Evolutionary conservation across 2,888 invertebrate species (phyloP).

Genomic region (Zaprionus obscuricornis): DNA sequence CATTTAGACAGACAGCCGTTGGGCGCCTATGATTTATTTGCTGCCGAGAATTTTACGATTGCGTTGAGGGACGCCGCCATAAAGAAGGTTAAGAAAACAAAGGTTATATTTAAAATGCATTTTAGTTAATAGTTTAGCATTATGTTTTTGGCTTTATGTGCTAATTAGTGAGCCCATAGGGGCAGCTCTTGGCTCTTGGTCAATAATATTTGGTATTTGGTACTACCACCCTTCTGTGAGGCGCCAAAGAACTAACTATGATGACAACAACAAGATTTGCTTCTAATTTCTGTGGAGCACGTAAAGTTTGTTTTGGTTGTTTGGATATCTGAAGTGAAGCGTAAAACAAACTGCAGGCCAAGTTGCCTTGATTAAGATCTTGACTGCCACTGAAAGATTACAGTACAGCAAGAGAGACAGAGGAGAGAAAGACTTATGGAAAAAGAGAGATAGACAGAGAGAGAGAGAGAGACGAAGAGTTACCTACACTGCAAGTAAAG

Average conservation of each 20-base stretch:
- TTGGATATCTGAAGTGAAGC: conserved; percentile 55
- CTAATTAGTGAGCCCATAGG: conserved; percentile 58
- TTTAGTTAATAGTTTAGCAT: conserved; percentile 67
- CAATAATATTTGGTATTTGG: neutral
- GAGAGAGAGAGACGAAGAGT: conserved; percentile 26
- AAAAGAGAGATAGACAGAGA: no score
- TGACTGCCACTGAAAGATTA: conserved; percentile 66
- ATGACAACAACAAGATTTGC: conserved; percentile 65
- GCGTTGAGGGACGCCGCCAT: conserved; percentile 57
- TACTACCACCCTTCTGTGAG: neutral
- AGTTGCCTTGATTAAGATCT: conserved; percentile 71
- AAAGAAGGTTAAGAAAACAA: conserved; percentile 40
- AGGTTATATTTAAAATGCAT: conserved; percentile 63
- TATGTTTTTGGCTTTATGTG: conserved; percentile 61
- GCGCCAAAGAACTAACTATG: conserved; percentile 10
- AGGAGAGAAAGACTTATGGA: no score
- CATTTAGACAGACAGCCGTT: conserved; percentile 28
- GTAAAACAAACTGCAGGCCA: conserved; percentile 46
- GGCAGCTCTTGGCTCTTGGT: neutral
- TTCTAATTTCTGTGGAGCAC: conserved; percentile 72
- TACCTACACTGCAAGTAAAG: conserved; percentile 19
- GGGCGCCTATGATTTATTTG: conserved; percentile 67
- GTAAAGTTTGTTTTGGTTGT: conserved; percentile 47
- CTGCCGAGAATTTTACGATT: conserved; percentile 67
- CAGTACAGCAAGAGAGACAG: no score